Evolutionary conservation across 2,797 vertebrate genomes (phyloP).

Genomic region (Hoplostethus mediterraneus): DNA sequence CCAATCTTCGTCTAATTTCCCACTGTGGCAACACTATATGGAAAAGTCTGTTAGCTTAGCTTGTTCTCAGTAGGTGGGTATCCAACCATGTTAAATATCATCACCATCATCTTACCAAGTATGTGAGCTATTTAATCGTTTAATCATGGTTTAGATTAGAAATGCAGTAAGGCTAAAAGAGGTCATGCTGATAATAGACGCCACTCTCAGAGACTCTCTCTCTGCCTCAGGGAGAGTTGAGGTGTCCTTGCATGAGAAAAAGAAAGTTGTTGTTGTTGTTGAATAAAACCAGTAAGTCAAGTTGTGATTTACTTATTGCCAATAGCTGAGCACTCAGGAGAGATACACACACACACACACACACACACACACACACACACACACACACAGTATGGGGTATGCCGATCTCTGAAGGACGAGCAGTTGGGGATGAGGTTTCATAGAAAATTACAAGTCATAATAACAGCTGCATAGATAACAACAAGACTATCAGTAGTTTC

Average conservation of each 20-base stretch:
- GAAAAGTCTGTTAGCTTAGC: not conserved
- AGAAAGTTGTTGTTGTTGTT: not conserved
- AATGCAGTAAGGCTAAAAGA: not conserved
- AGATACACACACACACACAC: too few relatives aligned
- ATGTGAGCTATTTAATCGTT: conserved; percentile 33
- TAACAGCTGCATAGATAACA: too few relatives aligned
- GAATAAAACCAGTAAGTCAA: too few relatives aligned
- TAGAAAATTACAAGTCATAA: too few relatives aligned
- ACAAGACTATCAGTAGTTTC: too few relatives aligned
- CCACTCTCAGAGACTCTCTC: not conserved
- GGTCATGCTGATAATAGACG: not conserved
- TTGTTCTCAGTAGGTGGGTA: not conserved
- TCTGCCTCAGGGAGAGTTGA: not conserved
- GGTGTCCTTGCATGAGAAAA: not conserved
- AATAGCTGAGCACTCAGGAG: too few relatives aligned
- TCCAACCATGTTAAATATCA: not conserved
- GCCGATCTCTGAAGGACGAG: too few relatives aligned
- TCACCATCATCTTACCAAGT: not conserved
- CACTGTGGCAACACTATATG: too few relatives aligned
- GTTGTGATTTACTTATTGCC: too few relatives aligned
- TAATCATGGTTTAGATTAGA: not conserved
- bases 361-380: too few relatives aligned
- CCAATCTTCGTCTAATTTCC: not conserved
- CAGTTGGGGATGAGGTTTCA: too few relatives aligned
- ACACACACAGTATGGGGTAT: too few relatives aligned